phyloP scores from a whole-genome alignment of 2,113 vertebrate species.

The Etheostoma spectabile region DNA sequence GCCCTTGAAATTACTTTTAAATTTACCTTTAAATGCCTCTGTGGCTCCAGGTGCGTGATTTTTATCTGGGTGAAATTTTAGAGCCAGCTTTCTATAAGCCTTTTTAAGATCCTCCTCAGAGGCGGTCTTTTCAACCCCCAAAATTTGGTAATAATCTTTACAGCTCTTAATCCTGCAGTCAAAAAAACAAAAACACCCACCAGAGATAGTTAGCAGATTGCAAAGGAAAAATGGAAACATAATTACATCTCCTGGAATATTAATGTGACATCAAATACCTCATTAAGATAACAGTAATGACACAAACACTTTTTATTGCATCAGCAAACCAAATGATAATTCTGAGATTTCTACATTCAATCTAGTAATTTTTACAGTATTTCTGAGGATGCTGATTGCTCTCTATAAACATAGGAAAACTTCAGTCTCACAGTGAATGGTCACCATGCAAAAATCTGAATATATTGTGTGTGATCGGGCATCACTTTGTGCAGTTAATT shows the following conservation, averaged over 20 bases:
- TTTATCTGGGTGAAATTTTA: constrained; percentile 87
- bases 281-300: background rate
- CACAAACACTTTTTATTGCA: background rate
- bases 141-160: constrained; percentile 98
- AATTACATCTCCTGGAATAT: background rate
- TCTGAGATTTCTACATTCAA: background rate
- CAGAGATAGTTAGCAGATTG: constrained; percentile 1
- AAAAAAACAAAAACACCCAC: constrained; percentile 3
- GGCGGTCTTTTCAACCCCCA: constrained; percentile 91
- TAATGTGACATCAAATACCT: background rate
- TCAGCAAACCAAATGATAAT: background rate
- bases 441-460: background rate
- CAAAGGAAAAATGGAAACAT: background rate
- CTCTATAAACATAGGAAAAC: background rate
- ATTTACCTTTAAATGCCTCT: constrained; percentile 96
- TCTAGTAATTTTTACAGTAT: background rate
- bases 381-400: background rate
- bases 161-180: constrained; percentile 93
- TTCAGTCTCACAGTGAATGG: background rate
- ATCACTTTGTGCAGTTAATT: background rate
- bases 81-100: constrained; percentile 84
- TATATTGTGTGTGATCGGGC: background rate
- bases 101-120: constrained; percentile 95
- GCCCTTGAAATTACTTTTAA: background rate
- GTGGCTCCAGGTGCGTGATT: constrained; percentile 86